phyloP scores from a whole-genome alignment of 2,797 vertebrate species.

The Mus spretus region DNA sequence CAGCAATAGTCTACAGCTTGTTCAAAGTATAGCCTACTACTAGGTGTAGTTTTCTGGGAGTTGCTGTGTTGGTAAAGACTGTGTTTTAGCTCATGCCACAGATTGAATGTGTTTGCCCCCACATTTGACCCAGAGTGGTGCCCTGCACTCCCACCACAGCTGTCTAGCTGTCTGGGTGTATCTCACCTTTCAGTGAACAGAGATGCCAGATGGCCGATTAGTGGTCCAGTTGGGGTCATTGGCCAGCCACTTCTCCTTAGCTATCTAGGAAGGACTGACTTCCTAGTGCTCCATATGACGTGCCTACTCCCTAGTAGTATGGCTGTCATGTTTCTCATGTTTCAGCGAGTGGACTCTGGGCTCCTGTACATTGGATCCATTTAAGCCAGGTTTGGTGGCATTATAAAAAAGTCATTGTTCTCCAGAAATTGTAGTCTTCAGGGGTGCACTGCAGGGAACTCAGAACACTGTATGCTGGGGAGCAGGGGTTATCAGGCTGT shows the following conservation, averaged over 20 bases:
- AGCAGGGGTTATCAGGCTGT: neutral
- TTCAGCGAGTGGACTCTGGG: neutral
- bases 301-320: neutral
- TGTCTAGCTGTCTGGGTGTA: neutral
- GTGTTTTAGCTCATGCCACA: neutral
- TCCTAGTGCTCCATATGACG: neutral
- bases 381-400: constrained; percentile 20
- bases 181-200: neutral
- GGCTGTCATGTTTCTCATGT: neutral
- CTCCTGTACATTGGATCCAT: neutral
- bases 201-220: neutral
- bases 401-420: neutral
- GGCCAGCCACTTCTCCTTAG: neutral
- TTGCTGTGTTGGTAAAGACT: neutral
- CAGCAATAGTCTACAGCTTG: neutral
- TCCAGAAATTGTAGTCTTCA: neutral
- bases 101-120: neutral
- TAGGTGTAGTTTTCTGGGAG: neutral
- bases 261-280: neutral
- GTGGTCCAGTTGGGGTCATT: neutral
- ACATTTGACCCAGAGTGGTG: neutral
- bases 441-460: neutral
- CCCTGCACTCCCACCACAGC: neutral
- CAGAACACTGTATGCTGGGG: neutral
- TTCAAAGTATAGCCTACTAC: neutral